A percentile compares a stretch with the other conserved stretches of the same genome.
These are phyloP conservation scores for Drosophila burlai DNA, from an alignment of 1,140 invertebrate species.

Conservation along the genomic window DNA sequence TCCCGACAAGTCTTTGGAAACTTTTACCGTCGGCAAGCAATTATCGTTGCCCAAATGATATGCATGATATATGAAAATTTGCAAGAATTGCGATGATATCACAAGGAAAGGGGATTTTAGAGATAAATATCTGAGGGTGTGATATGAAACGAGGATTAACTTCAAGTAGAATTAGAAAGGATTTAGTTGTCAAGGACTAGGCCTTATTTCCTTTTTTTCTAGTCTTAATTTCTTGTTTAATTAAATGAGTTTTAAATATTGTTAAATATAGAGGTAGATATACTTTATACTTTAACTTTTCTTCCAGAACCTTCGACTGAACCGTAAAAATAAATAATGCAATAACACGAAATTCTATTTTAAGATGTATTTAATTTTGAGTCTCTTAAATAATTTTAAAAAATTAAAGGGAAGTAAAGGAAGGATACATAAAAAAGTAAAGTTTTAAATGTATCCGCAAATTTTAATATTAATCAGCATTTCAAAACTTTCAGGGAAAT, in stretches of 20 bases:
- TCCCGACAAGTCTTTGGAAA: constrained; percentile 33
- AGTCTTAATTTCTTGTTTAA: not conserved
- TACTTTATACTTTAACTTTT: not conserved
- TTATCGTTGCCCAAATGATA: constrained; percentile 6
- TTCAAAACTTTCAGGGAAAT: no score
- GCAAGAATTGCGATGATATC: constrained; percentile 21
- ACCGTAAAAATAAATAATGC: not conserved
- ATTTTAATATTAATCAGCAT: not conserved
- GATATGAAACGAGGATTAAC: not conserved
- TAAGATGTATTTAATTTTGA: not conserved
- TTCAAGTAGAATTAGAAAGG: no score
- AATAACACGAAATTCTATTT: not conserved
- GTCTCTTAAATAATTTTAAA: not conserved
- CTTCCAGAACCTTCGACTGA: not conserved
- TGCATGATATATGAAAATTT: constrained; percentile 10
- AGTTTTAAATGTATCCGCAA: not conserved
- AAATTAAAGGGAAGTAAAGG: not conserved
- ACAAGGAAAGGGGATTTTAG: not conserved
- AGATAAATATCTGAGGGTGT: not conserved
- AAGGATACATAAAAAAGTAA: no score
- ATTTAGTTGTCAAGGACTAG: not conserved
- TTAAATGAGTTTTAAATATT: not conserved
- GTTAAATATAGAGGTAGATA: not conserved
- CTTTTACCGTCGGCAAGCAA: constrained; percentile 10
- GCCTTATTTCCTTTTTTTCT: not conserved